Percentiles rank a stretch among this genome's conserved stretches.
Evolutionary conservation across 2,888 invertebrate species (phyloP).

Genomic region (Drosophila multiciliata): DNA sequence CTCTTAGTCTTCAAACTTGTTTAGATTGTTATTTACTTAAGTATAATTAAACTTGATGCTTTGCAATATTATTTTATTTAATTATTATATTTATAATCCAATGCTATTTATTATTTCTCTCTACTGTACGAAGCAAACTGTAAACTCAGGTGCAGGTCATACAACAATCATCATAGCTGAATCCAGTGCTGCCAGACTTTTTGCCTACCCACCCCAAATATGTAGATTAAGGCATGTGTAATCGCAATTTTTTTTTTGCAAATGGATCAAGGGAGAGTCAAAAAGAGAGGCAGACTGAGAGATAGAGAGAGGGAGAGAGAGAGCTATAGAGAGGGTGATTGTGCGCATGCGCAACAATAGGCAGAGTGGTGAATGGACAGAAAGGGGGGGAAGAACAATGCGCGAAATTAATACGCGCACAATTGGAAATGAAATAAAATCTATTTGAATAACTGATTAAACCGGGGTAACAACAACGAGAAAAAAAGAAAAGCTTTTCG

Average conservation of each 20-base stretch:
- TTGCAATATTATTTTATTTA: background rate
- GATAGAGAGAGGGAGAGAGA: constrained; percentile 2
- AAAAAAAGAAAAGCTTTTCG: constrained; percentile 30
- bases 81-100: background rate
- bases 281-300: background rate
- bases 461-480: constrained; percentile 20
- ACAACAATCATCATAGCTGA: constrained; percentile 7
- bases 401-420: constrained; percentile 60
- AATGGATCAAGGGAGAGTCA: background rate
- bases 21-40: background rate
- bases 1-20: background rate
- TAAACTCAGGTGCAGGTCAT: constrained; percentile 8
- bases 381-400: constrained; percentile 26
- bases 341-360: constrained; percentile 43
- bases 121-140: background rate
- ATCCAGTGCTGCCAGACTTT: background rate
- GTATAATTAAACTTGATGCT: background rate
- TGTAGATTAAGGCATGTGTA: constrained; percentile 18
- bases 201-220: constrained; percentile 29
- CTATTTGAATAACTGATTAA: constrained; percentile 76
- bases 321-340: constrained; percentile 17
- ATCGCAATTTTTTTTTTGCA: constrained; percentile 43
- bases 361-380: constrained; percentile 2
- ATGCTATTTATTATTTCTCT: background rate
- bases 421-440: constrained; percentile 64